phyloP scores from a whole-genome alignment of 2,888 invertebrate species.

The Agonopterix arenella region DNA sequence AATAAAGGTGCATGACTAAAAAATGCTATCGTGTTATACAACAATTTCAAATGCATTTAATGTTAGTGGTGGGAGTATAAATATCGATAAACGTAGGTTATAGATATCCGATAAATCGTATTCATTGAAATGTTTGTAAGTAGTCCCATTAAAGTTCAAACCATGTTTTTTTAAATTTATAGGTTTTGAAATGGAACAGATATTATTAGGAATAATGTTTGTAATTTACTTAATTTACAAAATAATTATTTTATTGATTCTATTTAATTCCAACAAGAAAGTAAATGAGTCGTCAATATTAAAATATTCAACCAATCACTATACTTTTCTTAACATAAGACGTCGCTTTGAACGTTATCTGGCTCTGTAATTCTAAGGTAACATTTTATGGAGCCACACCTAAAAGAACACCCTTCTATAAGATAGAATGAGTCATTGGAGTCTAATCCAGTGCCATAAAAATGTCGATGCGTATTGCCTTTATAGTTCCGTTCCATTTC shows the following conservation, averaged over 20 bases:
- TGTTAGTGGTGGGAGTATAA: constrained; percentile 29
- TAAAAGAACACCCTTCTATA: constrained; percentile 31
- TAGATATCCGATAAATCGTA: not conserved
- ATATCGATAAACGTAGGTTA: not conserved
- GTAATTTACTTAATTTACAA: too few species aligned
- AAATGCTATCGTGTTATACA: constrained; percentile 15
- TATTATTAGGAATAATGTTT: too few species aligned
- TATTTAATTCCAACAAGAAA: too few species aligned
- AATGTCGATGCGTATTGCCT: constrained; percentile 44
- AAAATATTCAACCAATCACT: too few species aligned
- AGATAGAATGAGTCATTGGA: constrained; percentile 57
- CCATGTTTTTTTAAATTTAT: too few species aligned
- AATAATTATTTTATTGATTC: too few species aligned
- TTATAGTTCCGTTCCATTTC: constrained; percentile 61
- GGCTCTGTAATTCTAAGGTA: constrained; percentile 19
- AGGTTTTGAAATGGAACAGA: too few species aligned
- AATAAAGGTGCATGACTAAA: constrained; percentile 5
- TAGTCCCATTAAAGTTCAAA: too few species aligned
- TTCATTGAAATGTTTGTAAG: not conserved
- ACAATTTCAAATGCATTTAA: constrained; percentile 29
- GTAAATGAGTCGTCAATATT: too few species aligned
- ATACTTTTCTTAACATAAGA: too few species aligned
- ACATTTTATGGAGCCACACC: constrained; percentile 38
- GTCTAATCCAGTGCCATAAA: constrained; percentile 57
- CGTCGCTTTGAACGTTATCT: too few species aligned